Evolutionary conservation across 2,888 invertebrate genomes (phyloP), one percentile per base, ranked within the genome.

Genomic region (Carpatolechia fugitivella): DNA sequence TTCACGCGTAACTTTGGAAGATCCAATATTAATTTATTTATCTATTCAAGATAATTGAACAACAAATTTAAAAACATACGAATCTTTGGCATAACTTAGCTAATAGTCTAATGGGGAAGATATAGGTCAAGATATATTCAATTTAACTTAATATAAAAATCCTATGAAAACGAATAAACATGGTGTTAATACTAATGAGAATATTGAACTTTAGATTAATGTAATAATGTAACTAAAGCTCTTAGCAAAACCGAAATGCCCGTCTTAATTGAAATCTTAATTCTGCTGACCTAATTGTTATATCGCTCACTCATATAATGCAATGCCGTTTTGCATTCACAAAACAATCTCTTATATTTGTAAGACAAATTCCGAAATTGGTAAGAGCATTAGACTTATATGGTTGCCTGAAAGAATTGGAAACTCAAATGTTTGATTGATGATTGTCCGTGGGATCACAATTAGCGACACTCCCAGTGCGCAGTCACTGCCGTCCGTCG

Each of bases 391-490:
- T 24, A 48, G 10, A 3, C 11, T 16, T 33, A 0, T 13, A 31
- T 11, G 30, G 30, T 31, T 31, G 24, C 16, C 7, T 24, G 24
- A 24, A 24, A 10, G n/a, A 41, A 41, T 11, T 1, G 18, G 3
- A 49, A 13, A 35, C 7, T 44, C 8, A 36, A 40, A 29, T 38
- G n/a, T n/a, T n/a, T n/a, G n/a, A n/a, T n/a, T n/a, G n/a, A n/a
- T n/a, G n/a, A 52, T 11, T 20, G 48, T 48, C 48, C 48, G 35
- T 48, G 48, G 33, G 35, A 4, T 3, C 48, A 18, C 38, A 14
- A n/a, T 31, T 51, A 40, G 82, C 89, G 86, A 89, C 89, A 53
- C 87, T 82, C 89, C 82, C 41, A 56, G 70, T 68, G 68, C 72
- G 72, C 78, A 74, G 73, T 85, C 78, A 86, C 65, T 84, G 85